Evolutionary conservation across 1,140 invertebrate genomes (phyloP), one percentile per base, ranked within the genome.

Genomic region (Glossosoma conforme): DNA sequence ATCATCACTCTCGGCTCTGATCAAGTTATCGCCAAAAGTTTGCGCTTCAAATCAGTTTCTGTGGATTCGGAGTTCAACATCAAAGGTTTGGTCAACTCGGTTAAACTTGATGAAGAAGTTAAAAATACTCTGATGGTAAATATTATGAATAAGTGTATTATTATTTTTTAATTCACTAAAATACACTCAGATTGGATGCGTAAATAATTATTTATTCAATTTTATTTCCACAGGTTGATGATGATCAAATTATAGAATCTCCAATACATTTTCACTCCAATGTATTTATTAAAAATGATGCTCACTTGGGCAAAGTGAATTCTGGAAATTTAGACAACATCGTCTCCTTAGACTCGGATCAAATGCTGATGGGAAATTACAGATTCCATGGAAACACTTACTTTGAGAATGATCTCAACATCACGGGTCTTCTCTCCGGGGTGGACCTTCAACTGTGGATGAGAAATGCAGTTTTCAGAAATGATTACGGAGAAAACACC

Each of bases 361-460:
- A 43, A 46, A 11, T 15, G 8, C 25, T 56, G 22, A 19, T 37
- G 22, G 47, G 46, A 13, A 51, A 25, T 21, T 56, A 56, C 33
- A 51, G 30, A 21, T 56, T 56, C 42, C 25, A 48, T 13, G 49
- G 44, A 32, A 35, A 52, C 2, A 43, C 41, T 10, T 22, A n/a
- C 11, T 48, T 56, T 28, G 14, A 48, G 21, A 37, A 38, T 15
- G 28, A 48, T 19, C 37, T 56, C 9, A 52, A 52, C 25, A 28
- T 52, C n/a, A 30, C 40, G 8, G 30, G 44, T 14, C 14, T 8
- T 4, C 30, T 56, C 5, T 52, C 46, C 11, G 32, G 33, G 30
- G 32, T 56, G 17, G 44, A 56, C 21, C 47, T 56, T 13, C 32
- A 56, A n/a, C 32, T 46, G 15, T 56, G 54, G 54, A 46, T 56